A percentile compares a stretch with the other conserved stretches of the same genome.
Evolutionary conservation across 2,888 invertebrate genomes (phyloP).

Genomic region (Sarcophaga subvicina): DNA sequence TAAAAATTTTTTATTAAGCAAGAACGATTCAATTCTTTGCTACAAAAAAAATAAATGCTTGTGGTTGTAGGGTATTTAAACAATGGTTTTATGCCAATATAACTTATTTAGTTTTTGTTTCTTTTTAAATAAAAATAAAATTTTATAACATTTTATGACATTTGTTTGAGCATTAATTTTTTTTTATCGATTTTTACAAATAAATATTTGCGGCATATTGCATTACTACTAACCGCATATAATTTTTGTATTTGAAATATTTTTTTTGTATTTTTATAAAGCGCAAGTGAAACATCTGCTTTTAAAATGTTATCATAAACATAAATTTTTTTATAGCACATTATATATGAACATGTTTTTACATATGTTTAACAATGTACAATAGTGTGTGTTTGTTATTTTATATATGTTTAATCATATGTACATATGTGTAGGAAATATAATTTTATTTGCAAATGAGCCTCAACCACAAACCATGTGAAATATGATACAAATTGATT

Average conservation of each 20-base stretch:
- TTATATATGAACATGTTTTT: no score
- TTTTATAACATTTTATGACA: neutral
- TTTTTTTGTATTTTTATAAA: no score
- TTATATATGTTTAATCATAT: neutral
- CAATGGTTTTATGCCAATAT: no score
- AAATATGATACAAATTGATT: slow-evolving; percentile 8
- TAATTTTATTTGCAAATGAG: slow-evolving; percentile 16
- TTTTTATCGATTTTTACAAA: neutral
- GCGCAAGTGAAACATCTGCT: slow-evolving; percentile 25
- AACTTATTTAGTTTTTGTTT: neutral
- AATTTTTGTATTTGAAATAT: no score
- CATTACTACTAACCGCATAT: neutral
- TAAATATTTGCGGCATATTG: neutral
- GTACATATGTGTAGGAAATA: slow-evolving; percentile 4
- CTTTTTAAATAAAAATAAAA: neutral
- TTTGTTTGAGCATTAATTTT: neutral
- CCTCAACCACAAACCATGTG: slow-evolving; percentile 1
- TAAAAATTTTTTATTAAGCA: no score
- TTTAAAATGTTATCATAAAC: slow-evolving; percentile 13
- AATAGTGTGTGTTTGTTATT: neutral
- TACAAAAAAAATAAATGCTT: no score
- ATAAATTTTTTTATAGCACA: neutral
- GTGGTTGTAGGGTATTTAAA: no score
- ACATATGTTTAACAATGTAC: no score
- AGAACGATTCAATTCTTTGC: no score